These are phyloP conservation scores for Sycobia sp. DNA, from an alignment of 1,140 invertebrate genomes.

Conservation along the genomic window DNA sequence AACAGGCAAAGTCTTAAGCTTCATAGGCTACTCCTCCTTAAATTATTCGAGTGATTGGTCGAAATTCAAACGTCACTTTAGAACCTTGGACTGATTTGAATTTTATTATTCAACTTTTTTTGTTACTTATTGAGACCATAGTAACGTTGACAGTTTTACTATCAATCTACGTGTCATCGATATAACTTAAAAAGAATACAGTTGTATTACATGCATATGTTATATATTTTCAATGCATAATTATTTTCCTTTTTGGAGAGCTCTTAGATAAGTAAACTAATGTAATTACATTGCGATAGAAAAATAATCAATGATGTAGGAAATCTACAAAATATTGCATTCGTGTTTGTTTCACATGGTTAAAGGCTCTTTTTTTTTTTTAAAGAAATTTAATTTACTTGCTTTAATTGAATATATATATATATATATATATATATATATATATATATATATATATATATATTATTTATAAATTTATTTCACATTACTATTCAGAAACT, in stretches of 20 bases:
- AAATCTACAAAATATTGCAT: slow-evolving; percentile 11
- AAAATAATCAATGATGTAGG: slow-evolving; percentile 13
- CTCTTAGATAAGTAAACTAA: slow-evolving; percentile 26
- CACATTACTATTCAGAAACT: too few relatives aligned
- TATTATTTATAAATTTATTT: not conserved
- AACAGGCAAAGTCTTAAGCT: slow-evolving; percentile 59
- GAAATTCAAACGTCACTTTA: slow-evolving; percentile 27
- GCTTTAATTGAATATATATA: not conserved
- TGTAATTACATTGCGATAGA: slow-evolving; percentile 23
- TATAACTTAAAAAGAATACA: not conserved
- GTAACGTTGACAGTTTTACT: slow-evolving; percentile 20
- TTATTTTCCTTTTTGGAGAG: slow-evolving; percentile 12
- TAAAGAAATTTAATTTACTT: not conserved
- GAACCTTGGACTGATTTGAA: slow-evolving; percentile 20
- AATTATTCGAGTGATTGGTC: slow-evolving; percentile 34
- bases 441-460: not conserved
- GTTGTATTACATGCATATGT: slow-evolving; percentile 16
- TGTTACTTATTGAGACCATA: slow-evolving; percentile 20
- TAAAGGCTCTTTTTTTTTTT: slow-evolving; percentile 28
- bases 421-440: not conserved
- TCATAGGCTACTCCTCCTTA: slow-evolving; percentile 53
- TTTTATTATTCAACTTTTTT: slow-evolving; percentile 25
- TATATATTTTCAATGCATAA: slow-evolving; percentile 13
- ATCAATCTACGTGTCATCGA: slow-evolving; percentile 14
- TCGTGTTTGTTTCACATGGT: slow-evolving; percentile 4